Conservation (phyloP, 2,797 vertebrate genomes). For the Peromyscus melanophrys region DNA sequence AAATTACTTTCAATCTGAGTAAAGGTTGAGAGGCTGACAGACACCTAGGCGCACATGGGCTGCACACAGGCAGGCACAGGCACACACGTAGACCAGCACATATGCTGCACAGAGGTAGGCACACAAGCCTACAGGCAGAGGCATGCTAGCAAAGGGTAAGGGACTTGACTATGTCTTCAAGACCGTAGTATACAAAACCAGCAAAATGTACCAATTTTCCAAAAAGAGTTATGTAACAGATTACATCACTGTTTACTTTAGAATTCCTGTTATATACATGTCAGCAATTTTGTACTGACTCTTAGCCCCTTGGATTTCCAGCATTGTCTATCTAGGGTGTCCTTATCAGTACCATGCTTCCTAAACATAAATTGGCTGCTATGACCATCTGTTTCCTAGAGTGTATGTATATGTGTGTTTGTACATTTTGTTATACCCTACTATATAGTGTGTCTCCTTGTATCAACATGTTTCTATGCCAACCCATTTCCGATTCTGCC, state of each 20-base stretch:
- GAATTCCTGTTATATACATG: background rate
- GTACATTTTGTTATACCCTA: background rate
- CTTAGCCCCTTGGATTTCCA: no score
- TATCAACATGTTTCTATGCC: fast-evolving
- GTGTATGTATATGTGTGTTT: background rate
- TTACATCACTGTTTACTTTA: background rate
- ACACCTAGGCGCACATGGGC: background rate
- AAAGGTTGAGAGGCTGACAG: background rate
- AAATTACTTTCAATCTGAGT: no score
- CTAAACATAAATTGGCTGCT: no score
- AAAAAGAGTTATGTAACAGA: background rate
- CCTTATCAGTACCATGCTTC: no score
- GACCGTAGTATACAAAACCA: no score
- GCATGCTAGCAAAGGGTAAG: background rate
- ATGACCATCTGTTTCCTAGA: background rate
- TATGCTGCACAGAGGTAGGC: background rate
- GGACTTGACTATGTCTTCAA: background rate
- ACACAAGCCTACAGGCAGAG: background rate
- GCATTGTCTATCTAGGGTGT: no score
- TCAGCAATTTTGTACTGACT: background rate
- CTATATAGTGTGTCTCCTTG: background rate
- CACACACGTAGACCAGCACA: no score
- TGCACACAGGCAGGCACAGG: background rate
- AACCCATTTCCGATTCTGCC: background rate
- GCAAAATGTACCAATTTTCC: background rate